Evolutionary conservation across 2,797 vertebrate genomes (phyloP).

Genomic region (Hapalemur alaotrensis): DNA sequence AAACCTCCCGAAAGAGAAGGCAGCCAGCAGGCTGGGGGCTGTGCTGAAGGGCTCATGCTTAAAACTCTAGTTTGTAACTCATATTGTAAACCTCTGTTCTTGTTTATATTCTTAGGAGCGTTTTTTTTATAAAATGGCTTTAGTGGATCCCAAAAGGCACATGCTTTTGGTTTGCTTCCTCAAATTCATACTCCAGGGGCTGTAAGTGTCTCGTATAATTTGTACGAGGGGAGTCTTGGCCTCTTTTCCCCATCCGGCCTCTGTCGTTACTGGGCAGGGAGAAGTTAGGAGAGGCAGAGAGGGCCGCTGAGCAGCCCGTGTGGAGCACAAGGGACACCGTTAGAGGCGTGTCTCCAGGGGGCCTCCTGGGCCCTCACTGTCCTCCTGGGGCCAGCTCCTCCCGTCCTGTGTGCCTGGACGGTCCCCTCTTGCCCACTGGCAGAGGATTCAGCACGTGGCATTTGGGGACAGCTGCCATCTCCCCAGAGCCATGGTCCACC

Average conservation of each 20-base stretch:
- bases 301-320: neutral
- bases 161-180: neutral
- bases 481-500: neutral
- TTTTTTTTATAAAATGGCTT: fast-evolving
- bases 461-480: neutral
- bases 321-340: fast-evolving
- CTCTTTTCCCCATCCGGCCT: neutral
- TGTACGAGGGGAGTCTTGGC: neutral
- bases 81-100: neutral
- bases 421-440: neutral
- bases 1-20: neutral
- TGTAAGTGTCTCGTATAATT: neutral
- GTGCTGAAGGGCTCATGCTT: neutral
- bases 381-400: neutral
- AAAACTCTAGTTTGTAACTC: neutral
- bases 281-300: neutral
- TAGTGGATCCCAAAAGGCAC: neutral
- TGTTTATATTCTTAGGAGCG: neutral
- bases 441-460: fast-evolving
- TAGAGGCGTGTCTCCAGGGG: neutral
- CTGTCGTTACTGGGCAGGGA: neutral
- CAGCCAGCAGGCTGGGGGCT: neutral
- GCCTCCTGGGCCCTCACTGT: no score
- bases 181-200: neutral
- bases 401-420: neutral